These are phyloP conservation scores for Coremacera marginata DNA, from an alignment of 2,888 invertebrate species.

Conservation along the genomic window DNA sequence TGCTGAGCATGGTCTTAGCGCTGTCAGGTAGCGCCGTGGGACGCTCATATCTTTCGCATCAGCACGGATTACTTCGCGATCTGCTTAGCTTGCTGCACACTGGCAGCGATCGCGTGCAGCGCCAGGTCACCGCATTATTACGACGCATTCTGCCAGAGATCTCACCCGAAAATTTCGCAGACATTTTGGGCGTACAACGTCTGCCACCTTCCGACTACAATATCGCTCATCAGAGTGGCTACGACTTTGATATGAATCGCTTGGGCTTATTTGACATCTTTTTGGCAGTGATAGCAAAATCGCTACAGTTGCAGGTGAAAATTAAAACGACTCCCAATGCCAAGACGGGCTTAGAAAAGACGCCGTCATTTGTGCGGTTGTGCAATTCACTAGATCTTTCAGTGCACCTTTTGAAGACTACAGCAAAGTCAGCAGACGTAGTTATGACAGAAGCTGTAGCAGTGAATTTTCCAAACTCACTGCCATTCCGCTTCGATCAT, in stretches of 20 bases:
- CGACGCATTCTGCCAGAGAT: slow-evolving; percentile 92
- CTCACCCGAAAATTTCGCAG: slow-evolving; percentile 84
- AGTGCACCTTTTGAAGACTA: slow-evolving; percentile 60
- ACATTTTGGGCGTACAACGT: slow-evolving; percentile 78
- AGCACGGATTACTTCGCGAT: slow-evolving; percentile 86
- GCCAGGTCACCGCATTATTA: slow-evolving; percentile 88
- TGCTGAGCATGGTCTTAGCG: slow-evolving; percentile 93
- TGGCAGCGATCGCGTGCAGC: slow-evolving; percentile 93
- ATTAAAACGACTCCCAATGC: slow-evolving; percentile 63
- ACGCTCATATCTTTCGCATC: slow-evolving; percentile 89
- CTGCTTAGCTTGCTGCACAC: slow-evolving; percentile 89
- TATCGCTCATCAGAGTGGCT: slow-evolving; percentile 73
- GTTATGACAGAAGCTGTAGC: neutral
- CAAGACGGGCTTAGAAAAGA: slow-evolving; percentile 73
- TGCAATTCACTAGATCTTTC: slow-evolving; percentile 67
- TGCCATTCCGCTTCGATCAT: slow-evolving; percentile 57
- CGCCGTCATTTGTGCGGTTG: slow-evolving; percentile 64
- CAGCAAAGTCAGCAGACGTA: neutral
- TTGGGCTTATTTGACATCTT: slow-evolving; percentile 90
- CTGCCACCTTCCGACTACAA: slow-evolving; percentile 83
- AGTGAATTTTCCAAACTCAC: neutral
- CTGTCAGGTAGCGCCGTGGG: slow-evolving; percentile 94
- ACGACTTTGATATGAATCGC: slow-evolving; percentile 71
- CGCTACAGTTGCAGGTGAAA: slow-evolving; percentile 91
- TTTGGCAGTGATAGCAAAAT: slow-evolving; percentile 90